Conservation (phyloP, 2,113 vertebrate genomes). For the Phrynosoma platyrhinos region DNA sequence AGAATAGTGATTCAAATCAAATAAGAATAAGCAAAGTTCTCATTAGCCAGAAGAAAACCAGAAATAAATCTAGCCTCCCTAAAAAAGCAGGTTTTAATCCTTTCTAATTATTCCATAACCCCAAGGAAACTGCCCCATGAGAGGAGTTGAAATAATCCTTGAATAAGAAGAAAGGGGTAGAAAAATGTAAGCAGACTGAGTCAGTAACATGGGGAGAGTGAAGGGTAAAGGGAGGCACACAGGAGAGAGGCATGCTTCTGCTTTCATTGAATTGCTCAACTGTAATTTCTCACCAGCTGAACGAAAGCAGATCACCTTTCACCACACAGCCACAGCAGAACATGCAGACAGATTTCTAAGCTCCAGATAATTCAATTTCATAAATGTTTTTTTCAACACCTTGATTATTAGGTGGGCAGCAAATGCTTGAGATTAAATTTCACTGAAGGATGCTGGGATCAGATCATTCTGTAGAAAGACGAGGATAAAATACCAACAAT, state of each 20-base stretch:
- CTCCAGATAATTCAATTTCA: constrained; percentile 13
- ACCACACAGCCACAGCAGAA: constrained; percentile 4
- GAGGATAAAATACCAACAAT: constrained; percentile 26
- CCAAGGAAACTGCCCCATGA: constrained; percentile 46
- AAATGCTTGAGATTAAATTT: constrained; percentile 21
- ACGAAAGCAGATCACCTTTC: constrained; percentile 44
- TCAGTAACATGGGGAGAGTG: constrained; percentile 48
- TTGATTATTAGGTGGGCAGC: constrained; percentile 14
- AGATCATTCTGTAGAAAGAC: not conserved
- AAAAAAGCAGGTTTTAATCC: constrained; percentile 59
- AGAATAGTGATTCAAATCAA: constrained; percentile 41
- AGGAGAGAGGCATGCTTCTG: constrained; percentile 37
- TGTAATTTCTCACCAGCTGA: constrained; percentile 40
- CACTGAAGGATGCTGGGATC: constrained; percentile 2
- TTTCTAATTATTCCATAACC: constrained; percentile 64
- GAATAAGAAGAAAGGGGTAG: constrained; percentile 32
- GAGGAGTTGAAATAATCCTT: constrained; percentile 58
- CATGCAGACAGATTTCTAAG: constrained; percentile 29
- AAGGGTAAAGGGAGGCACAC: constrained; percentile 39
- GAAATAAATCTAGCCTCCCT: constrained; percentile 64
- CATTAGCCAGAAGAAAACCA: constrained; percentile 55
- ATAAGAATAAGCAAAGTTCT: constrained; percentile 52
- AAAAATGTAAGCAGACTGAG: constrained; percentile 57
- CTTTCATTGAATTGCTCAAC: constrained; percentile 40
- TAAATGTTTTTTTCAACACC: constrained; percentile 28